These are phyloP conservation scores for Trichonephila clavata DNA, from an alignment of 1,140 invertebrate genomes.

Conservation along the genomic window DNA sequence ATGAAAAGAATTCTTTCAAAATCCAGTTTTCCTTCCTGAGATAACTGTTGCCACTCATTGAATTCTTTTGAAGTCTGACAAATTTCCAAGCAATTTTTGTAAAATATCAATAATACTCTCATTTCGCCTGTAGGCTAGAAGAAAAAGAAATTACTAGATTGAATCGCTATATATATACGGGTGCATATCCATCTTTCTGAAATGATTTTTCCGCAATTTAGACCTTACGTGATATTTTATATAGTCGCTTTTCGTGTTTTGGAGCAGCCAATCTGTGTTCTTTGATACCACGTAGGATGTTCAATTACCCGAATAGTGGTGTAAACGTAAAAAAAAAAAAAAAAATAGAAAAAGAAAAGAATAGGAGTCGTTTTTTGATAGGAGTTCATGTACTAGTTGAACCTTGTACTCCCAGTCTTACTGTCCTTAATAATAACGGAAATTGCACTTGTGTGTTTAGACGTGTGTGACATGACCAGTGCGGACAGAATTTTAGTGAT, in stretches of 20 bases:
- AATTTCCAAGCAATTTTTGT: neutral
- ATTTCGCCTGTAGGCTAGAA: neutral
- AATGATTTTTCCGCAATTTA: conserved; percentile 22
- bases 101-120: neutral
- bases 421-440: conserved; percentile 21
- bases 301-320: conserved; percentile 49
- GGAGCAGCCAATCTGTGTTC: neutral
- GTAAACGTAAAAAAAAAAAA: conserved; percentile 2
- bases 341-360: neutral
- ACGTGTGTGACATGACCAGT: conserved; percentile 25
- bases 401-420: neutral
- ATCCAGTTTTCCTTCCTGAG: no score
- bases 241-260: conserved; percentile 14
- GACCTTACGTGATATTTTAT: conserved; percentile 55
- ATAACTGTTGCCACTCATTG: neutral
- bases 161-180: neutral
- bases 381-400: conserved; percentile 13
- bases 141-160: neutral
- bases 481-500: neutral
- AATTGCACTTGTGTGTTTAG: conserved; percentile 28
- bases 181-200: conserved; percentile 23
- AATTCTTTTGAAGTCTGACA: neutral
- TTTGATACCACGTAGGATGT: conserved; percentile 29
- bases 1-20: no score
- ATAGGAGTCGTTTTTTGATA: conserved; percentile 3